These are phyloP conservation scores for Aelia acuminata DNA, from an alignment of 2,888 invertebrate species.

Conservation along the genomic window DNA sequence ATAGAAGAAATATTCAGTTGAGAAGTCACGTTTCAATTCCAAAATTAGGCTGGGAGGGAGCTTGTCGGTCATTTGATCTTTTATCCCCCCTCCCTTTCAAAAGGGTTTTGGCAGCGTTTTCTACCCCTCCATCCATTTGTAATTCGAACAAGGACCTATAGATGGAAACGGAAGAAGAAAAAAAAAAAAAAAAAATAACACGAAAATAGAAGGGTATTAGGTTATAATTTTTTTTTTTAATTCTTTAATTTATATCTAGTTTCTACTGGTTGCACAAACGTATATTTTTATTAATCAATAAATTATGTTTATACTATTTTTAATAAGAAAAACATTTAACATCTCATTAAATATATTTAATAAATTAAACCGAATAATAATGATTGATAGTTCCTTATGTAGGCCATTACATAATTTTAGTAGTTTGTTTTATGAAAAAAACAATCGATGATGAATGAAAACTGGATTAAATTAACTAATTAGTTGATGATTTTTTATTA, in stretches of 20 bases:
- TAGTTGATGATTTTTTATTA: neutral
- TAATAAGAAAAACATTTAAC: neutral
- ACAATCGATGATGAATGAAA: too few species aligned
- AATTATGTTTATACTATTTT: too few species aligned
- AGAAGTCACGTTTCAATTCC: neutral
- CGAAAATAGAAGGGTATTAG: neutral
- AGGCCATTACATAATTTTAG: neutral
- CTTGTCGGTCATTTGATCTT: conserved; percentile 25
- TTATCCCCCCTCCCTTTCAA: neutral
- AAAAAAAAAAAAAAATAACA: neutral
- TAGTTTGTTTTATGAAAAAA: neutral
- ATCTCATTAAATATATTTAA: neutral
- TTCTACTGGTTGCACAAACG: too few species aligned
- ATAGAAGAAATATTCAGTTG: neutral
- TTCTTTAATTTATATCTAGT: neutral
- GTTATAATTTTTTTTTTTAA: neutral
- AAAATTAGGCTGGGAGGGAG: conserved; percentile 20
- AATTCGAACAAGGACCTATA: conserved; percentile 18
- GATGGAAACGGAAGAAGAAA: neutral
- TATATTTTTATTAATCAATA: too few species aligned
- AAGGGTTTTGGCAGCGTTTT: neutral
- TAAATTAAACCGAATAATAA: neutral
- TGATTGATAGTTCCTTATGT: neutral
- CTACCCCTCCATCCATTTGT: neutral
- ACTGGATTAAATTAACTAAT: neutral